Base-by-base conservation (phyloP, 30 jellyfish, hydroid and myxozoan genomes). In the Aurelia aurita complex sp. Pacific region DNA sequence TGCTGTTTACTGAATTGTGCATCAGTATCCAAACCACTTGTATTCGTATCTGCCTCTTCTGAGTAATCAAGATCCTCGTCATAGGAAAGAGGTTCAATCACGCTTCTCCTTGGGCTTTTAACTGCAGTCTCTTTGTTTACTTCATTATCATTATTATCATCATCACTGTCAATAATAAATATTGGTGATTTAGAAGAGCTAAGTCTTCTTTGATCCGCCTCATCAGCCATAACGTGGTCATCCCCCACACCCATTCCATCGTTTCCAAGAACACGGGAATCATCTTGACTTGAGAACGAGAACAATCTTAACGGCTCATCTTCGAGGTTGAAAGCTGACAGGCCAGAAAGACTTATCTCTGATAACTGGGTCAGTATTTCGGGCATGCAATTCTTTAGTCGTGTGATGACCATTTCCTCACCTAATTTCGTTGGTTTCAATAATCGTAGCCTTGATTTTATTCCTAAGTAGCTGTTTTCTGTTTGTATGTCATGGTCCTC, bases 41-140 rank as follows among this genome's bases (percentile, higher is more conserved):
- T 9, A 36, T 67, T 60, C 77, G 23, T 72, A 14, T 19, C 66
- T 72, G 67, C 64, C 36, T 62, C 75, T 35, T 76, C 78, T 2
- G 88, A 77, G 59, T 77, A 64, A 38, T 77, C 88, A 64, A 62
- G 79, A 40, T 77, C 88, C 36, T 60, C 78, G 15, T 40, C 69
- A 77, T 64, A 36, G 29, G 88, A 77, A 19, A 77, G 64, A 7
- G 88, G 88, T 52, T 77, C 79, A 64, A 64, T 15, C 29, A 64
- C 74, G 50, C 88, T 50, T 77, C 12, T 64, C 53, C 43, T 35
- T 66, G 35, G 69, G 74, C 14, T 59, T 23, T 54, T 15, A 8
- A 12, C 18, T 6, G 2, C 43, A 38, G 73, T 33, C 54, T 54
- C 75, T 2, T 17, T 7, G 3, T 10, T 57, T 38, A 10, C 62